phyloP scores from a whole-genome alignment of 2,888 invertebrate species.

The Crepidodera aurea region DNA sequence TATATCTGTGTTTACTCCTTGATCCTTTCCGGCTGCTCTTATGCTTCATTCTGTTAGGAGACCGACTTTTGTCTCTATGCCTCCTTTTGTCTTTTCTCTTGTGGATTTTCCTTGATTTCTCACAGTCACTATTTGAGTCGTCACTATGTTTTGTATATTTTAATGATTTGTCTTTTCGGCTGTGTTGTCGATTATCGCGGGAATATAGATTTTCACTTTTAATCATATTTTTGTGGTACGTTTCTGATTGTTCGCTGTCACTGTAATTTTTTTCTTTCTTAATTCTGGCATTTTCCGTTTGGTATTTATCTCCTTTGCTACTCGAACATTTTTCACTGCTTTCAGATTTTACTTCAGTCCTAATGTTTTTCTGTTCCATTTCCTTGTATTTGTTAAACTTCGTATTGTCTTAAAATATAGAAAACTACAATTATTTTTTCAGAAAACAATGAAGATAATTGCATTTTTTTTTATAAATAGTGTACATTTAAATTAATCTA shows the following conservation, averaged over 20 bases:
- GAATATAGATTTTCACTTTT: too few species aligned
- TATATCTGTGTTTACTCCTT: slow-evolving; percentile 35
- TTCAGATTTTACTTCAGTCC: slow-evolving; percentile 30
- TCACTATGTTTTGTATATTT: background rate
- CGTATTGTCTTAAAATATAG: slow-evolving; percentile 69
- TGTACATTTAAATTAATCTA: too few species aligned
- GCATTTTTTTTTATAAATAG: too few species aligned
- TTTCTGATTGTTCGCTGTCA: slow-evolving; percentile 11
- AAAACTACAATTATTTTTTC: slow-evolving; percentile 29
- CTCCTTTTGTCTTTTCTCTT: slow-evolving; percentile 35
- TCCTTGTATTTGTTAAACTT: slow-evolving; percentile 73
- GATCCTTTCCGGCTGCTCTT: slow-evolving; percentile 20
- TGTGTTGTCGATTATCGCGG: slow-evolving; percentile 10
- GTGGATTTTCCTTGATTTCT: slow-evolving; percentile 23
- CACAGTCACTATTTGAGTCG: slow-evolving; percentile 32
- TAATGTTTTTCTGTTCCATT: slow-evolving; percentile 38
- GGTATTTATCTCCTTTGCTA: background rate
- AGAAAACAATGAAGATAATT: slow-evolving; percentile 8
- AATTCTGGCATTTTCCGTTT: background rate
- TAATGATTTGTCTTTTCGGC: slow-evolving; percentile 5
- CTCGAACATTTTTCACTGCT: too few species aligned
- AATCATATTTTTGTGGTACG: slow-evolving; percentile 15
- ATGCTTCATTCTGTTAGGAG: slow-evolving; percentile 32
- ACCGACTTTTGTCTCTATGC: slow-evolving; percentile 36
- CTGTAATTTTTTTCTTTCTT: background rate